Base-by-base conservation (phyloP, 2,888 invertebrate species). In the Lepidochrysops patricia region DNA sequence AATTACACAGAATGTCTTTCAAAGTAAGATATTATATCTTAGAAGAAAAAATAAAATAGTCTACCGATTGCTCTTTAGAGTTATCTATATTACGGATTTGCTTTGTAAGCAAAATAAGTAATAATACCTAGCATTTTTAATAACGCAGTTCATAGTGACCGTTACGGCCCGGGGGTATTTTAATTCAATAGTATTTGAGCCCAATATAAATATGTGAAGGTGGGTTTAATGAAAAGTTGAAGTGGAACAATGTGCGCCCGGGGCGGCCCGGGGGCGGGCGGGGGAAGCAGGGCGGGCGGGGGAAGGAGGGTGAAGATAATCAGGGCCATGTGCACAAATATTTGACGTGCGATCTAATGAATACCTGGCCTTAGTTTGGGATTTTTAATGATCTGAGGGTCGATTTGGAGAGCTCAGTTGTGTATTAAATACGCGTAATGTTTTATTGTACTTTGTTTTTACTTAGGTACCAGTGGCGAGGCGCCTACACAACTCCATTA, bases 191-290 rank as follows among this genome's bases (percentile, higher is more conserved):
- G 68, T 71, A 71, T 72, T 72, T 72, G 70, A 67, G 70, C 64
- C 68, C 65, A 69, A 68, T 70, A 72, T 71, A 72, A 70, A 71
- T 70, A 72, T 70, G 71, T 65, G 66, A 67, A 73, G 75, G 74
- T 74, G 69, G 66, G 52, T 61, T 65, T 72, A 74, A 74, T 74
- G 71, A 73, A 74, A 74, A 72, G 65, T 71, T 70, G 69, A 70
- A 71, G 70, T 68, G 66, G 69, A 69, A 73, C 72, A 74, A 73
- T 61, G 50, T 63, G 68, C 65, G 68, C 67, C 64, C 62, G 62
- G 59, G 70, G 68, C 68, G 61, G 66, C 64, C 62, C 62, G 59
- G 70, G 68, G 68, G 61, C 66, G 64, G 71, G 70, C 67, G 64
- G 1, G 19, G 63, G 63, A 63, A 66, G 66, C 66, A 62, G 63